phyloP scores from a whole-genome alignment of 2,797 vertebrate species.

The Tragopan temminckii region DNA sequence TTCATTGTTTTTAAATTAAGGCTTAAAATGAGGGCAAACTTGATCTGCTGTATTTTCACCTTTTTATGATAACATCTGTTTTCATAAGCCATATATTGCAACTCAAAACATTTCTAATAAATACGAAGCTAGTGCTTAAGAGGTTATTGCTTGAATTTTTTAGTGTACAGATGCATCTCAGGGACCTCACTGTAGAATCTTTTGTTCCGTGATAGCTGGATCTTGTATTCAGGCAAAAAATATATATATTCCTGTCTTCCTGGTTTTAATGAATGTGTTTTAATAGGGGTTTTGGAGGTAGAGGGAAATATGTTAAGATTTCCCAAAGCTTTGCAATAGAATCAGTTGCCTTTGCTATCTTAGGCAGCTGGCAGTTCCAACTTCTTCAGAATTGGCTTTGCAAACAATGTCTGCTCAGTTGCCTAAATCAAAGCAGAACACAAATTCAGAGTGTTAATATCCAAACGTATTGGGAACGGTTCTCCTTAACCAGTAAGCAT shows the following conservation, averaged over 20 bases:
- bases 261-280: background rate
- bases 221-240: background rate
- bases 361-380: background rate
- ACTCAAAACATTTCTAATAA: constrained; percentile 43
- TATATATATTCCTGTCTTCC: background rate
- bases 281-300: background rate
- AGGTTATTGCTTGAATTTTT: constrained; percentile 55
- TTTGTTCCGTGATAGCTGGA: background rate
- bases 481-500: accelerated
- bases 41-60: constrained; percentile 53
- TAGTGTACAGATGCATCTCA: constrained; percentile 39
- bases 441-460: accelerated
- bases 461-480: background rate
- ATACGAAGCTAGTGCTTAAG: constrained; percentile 30
- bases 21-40: background rate
- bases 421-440: background rate
- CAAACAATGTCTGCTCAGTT: background rate
- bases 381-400: background rate
- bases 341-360: background rate
- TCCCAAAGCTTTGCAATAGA: background rate
- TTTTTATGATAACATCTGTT: background rate
- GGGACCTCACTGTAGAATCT: constrained; percentile 41
- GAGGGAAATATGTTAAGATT: background rate
- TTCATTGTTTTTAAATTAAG: constrained; percentile 29
- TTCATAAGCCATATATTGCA: constrained; percentile 7